Base-by-base conservation (phyloP, 2,888 invertebrate genomes). In the Xestoiulus laeticollis region DNA sequence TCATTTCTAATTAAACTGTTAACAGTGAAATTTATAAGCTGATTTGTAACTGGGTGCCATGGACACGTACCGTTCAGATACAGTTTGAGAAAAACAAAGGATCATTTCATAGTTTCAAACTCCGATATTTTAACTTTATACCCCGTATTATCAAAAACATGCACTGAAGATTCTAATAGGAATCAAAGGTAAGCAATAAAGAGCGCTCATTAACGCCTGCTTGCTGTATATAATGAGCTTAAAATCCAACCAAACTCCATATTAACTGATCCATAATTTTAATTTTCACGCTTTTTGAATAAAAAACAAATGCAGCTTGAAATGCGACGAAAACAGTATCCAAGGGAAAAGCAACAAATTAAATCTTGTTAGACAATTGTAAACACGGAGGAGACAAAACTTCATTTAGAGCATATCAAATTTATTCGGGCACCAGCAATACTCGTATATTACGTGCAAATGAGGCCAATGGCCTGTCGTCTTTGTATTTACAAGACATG, bases 391-490 rank as follows among this genome's bases (percentile, higher is more conserved):
- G n/a, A 10, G 68, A 68, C 68, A 26, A 48, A 26, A 26, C 68
- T 68, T 5, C n/a, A 68, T 26, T 68, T 12, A 26, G 68, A 68
- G 68, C 68, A 26, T 10, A n/a, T 22, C 68, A 68, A 68, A 68
- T n/a, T 68, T 68, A 68, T 68, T 68, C 68, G 68, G 68, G 68
- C 26, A 68, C 68, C 26, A 26, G 26, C 12, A 68, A 26, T 68
- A n/a, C n/a, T n/a, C n/a, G n/a, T n/a, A n/a, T n/a, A 26, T 26
- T n/a, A 68, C 26, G 68, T 68, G 68, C 68, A 68, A 68, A 68
- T 68, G 68, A 68, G 68, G 68, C 26, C 68, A 68, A 12, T 68
- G 68, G 26, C 68, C 68, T 68, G 68, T 68, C 68, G n/a, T 68
- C 68, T 68, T 68, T 68, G 8, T 68, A 26, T 68, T 68, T 68